Conservation (phyloP, 2,888 invertebrate genomes). For the Lucinisca nassula region DNA sequence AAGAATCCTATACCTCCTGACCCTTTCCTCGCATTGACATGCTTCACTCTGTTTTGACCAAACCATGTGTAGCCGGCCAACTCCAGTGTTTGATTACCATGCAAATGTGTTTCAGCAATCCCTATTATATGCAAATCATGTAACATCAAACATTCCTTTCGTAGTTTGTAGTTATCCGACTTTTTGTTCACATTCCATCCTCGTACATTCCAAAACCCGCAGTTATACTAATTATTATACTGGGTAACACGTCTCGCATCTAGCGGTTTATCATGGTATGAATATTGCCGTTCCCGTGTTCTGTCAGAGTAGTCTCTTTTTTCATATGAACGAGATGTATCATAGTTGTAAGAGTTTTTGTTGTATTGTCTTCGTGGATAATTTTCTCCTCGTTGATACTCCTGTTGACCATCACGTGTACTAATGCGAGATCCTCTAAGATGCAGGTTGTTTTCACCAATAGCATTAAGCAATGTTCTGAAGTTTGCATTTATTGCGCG, state of each 20-base stretch:
- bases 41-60: not conserved
- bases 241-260: too few species aligned
- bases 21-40: not conserved
- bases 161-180: too few species aligned
- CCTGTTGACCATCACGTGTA: not conserved
- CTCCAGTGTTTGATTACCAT: not conserved
- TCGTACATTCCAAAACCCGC: too few species aligned
- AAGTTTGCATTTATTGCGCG: not conserved
- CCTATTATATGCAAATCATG: not conserved
- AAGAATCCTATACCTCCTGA: conserved; percentile 12
- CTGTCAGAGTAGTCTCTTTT: too few species aligned
- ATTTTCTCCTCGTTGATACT: too few species aligned
- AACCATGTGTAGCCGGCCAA: not conserved
- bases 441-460: not conserved
- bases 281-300: not conserved
- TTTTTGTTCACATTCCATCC: too few species aligned
- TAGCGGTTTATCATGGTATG: not conserved
- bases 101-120: not conserved
- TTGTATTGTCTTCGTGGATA: too few species aligned
- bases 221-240: too few species aligned
- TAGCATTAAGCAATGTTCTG: not conserved
- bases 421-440: not conserved
- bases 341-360: too few species aligned
- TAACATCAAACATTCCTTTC: not conserved
- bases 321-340: too few species aligned